Evolutionary conservation across 37 sponge, comb jelly and placozoan species (phyloP).

Genomic region (Crambe crambe): DNA sequence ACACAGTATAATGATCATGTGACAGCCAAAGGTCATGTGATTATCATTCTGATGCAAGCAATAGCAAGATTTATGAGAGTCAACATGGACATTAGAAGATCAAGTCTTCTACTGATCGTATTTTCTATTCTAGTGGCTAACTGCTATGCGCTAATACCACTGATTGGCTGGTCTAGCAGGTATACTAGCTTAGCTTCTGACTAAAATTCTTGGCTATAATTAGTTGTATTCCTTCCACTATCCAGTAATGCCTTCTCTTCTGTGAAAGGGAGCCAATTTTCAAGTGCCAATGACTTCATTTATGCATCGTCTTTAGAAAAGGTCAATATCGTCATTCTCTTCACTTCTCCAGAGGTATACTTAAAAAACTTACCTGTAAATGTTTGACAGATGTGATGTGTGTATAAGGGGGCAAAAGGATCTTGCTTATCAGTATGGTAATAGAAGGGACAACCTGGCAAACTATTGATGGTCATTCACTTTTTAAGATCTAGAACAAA

Average conservation of each 20-base stretch:
- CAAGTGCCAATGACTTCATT: neutral
- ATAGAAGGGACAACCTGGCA: too few species aligned
- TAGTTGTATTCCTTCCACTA: too few species aligned
- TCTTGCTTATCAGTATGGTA: too few species aligned
- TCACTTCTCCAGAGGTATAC: slow-evolving; percentile 6
- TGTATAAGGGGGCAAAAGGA: neutral
- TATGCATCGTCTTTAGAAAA: neutral
- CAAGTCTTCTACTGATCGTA: neutral
- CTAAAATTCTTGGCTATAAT: too few species aligned
- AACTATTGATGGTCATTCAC: too few species aligned
- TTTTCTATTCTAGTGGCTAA: neutral
- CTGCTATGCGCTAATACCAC: neutral
- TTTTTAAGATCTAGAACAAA: too few species aligned
- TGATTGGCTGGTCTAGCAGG: neutral
- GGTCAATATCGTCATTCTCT: neutral
- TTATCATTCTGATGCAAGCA: too few species aligned
- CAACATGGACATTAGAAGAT: neutral
- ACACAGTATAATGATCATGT: too few species aligned
- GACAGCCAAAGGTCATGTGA: too few species aligned
- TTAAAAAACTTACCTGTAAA: too few species aligned
- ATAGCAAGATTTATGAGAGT: too few species aligned
- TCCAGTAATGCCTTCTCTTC: slow-evolving; percentile 8
- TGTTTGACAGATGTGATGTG: neutral
- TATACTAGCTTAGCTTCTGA: too few species aligned
- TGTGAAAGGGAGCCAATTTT: slow-evolving; percentile 5